Percentiles rank a stretch among this genome's conserved stretches.
Conservation (phyloP, 2,113 vertebrate species). For the Alosa alosa region DNA sequence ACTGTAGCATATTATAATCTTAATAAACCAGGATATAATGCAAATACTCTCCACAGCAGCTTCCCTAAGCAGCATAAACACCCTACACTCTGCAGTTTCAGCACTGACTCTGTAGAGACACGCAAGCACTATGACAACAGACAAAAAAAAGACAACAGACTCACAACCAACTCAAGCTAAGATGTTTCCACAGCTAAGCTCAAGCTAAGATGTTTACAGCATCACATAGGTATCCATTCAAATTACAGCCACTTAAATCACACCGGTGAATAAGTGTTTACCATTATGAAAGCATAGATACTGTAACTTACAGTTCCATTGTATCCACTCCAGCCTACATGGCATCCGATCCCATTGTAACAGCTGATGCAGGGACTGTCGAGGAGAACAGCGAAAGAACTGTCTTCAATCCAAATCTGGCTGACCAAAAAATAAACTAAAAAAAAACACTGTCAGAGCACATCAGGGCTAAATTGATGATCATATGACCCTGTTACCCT, state of each 20-base stretch:
- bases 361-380: not conserved
- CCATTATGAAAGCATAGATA: not conserved
- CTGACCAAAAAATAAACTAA: not conserved
- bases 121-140: not conserved
- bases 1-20: not conserved
- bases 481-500: not conserved
- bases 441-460: not conserved
- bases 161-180: no score
- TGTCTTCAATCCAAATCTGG: not conserved
- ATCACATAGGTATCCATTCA: no score
- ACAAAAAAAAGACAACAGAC: not conserved
- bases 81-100: not conserved
- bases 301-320: not conserved
- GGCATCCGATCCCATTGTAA: not conserved
- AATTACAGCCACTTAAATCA: not conserved
- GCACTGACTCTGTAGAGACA: not conserved
- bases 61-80: not conserved
- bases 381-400: not conserved
- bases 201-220: no score
- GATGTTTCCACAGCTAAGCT: no score
- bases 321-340: not conserved
- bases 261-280: not conserved
- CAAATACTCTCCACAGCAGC: not conserved
- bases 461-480: not conserved
- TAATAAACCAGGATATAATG: not conserved